These are phyloP conservation scores for Antheraea assamensis DNA, from an alignment of 2,888 invertebrate species.

Conservation along the genomic window DNA sequence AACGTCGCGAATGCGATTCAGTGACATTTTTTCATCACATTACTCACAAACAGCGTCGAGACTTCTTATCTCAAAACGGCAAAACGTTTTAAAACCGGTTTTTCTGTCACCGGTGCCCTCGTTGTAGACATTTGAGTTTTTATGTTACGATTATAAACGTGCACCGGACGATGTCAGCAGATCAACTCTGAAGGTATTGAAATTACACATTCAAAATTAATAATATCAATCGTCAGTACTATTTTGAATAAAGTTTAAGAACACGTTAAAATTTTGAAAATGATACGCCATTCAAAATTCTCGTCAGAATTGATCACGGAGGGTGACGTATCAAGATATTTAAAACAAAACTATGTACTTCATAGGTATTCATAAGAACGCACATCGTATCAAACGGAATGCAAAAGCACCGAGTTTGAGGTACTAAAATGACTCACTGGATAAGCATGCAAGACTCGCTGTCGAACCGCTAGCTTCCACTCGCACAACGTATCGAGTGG, in stretches of 20 bases:
- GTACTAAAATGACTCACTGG: slow-evolving; percentile 66
- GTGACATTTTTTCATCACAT: slow-evolving; percentile 41
- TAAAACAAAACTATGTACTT: slow-evolving; percentile 16
- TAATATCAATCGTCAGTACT: not conserved
- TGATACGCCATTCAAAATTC: no score
- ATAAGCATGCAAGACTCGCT: slow-evolving; percentile 65
- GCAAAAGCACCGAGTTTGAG: slow-evolving; percentile 63
- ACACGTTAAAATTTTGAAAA: no score
- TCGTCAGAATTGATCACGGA: no score
- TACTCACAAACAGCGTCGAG: slow-evolving; percentile 28
- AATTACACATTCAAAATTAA: not conserved
- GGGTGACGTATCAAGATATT: not conserved
- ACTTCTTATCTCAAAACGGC: slow-evolving; percentile 48
- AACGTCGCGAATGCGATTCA: slow-evolving; percentile 38
- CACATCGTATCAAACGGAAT: slow-evolving; percentile 57
- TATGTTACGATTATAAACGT: slow-evolving; percentile 39
- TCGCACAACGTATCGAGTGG: slow-evolving; percentile 31
- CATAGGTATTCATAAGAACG: slow-evolving; percentile 37
- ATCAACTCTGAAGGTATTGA: not conserved
- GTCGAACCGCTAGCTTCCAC: slow-evolving; percentile 49
- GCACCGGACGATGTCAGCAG: slow-evolving; percentile 21
- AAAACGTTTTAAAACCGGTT: slow-evolving; percentile 63
- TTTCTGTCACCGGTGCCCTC: slow-evolving; percentile 51
- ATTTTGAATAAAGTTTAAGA: not conserved
- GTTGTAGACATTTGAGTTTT: slow-evolving; percentile 51